These are phyloP conservation scores for Oncorhynchus keta DNA, from an alignment of 2,113 vertebrate genomes.

Conservation along the genomic window DNA sequence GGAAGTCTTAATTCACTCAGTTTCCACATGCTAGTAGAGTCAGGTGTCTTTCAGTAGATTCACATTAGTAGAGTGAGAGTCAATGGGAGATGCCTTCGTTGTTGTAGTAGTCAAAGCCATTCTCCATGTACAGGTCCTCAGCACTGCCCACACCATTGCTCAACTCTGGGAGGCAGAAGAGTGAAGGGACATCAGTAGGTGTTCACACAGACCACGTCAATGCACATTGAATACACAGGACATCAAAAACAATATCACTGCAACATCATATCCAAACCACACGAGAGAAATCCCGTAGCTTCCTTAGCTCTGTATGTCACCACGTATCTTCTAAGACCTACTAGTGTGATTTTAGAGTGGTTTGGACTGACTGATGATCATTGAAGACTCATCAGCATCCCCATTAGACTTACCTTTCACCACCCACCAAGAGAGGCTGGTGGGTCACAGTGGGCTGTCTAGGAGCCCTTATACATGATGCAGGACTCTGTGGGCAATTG, in stretches of 20 bases:
- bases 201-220: not conserved
- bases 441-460: slow-evolving; percentile 42
- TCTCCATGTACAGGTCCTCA: slow-evolving; percentile 84
- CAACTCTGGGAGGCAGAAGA: slow-evolving; percentile 80
- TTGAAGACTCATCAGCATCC: not conserved
- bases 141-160: slow-evolving; percentile 79
- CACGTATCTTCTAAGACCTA: too few relatives aligned
- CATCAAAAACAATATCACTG: not conserved
- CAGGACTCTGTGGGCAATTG: slow-evolving; percentile 32
- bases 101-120: slow-evolving; percentile 79
- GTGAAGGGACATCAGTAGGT: not conserved
- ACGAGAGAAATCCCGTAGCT: not conserved
- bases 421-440: slow-evolving; percentile 41
- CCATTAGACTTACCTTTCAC: slow-evolving; percentile 55
- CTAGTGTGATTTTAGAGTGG: too few relatives aligned
- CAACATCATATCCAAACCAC: not conserved
- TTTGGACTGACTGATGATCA: not conserved
- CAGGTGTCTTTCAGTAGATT: slow-evolving; percentile 13
- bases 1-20: not conserved
- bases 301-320: not conserved
- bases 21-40: not conserved
- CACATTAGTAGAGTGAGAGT: slow-evolving; percentile 22
- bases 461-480: slow-evolving; percentile 40
- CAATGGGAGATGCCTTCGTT: slow-evolving; percentile 72
- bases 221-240: not conserved